Percentiles rank a stretch among this genome's conserved stretches.
These are phyloP conservation scores for Caligus rogercresseyi DNA, from an alignment of 1,140 invertebrate genomes.

Conservation along the genomic window DNA sequence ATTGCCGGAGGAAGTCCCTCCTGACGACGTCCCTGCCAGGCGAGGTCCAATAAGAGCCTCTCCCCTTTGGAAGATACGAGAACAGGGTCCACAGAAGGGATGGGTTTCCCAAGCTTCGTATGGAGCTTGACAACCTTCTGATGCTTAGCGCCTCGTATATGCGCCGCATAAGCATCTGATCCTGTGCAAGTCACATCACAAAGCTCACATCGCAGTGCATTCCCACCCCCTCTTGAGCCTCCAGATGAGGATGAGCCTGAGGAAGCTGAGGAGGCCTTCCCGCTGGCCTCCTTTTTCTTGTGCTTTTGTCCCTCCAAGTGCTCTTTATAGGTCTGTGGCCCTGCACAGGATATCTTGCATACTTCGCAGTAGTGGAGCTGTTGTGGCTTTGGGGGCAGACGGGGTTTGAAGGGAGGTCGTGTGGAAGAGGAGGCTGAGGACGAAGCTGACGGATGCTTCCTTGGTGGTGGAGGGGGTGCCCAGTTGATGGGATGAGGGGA, in stretches of 20 bases:
- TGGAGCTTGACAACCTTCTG: constrained; percentile 92
- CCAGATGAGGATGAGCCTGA: constrained; percentile 19
- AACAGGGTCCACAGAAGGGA: constrained; percentile 83
- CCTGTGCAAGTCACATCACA: constrained; percentile 97
- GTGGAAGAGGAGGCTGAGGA: constrained; percentile 32
- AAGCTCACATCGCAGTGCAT: constrained; percentile 40
- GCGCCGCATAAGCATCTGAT: constrained; percentile 89
- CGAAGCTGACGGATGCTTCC: background rate
- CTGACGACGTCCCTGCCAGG: constrained; percentile 20
- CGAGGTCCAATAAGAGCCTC: constrained; percentile 24
- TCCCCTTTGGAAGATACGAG: constrained; percentile 36
- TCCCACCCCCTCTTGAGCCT: constrained; percentile 50
- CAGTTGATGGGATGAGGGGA: background rate
- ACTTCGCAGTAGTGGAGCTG: constrained; percentile 88
- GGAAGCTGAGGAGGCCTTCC: constrained; percentile 38
- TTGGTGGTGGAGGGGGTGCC: background rate
- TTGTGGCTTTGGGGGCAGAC: constrained; percentile 61
- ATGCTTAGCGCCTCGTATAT: constrained; percentile 91
- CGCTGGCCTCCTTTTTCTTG: constrained; percentile 88
- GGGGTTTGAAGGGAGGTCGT: constrained; percentile 37
- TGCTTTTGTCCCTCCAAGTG: constrained; percentile 95
- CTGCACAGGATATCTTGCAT: constrained; percentile 93
- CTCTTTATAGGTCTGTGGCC: constrained; percentile 85
- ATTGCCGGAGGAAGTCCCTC: constrained; percentile 21
- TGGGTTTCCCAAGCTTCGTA: constrained; percentile 89